Evolutionary conservation across 2,888 invertebrate species (phyloP), one percentile per base, ranked within the genome.

Genomic region (Erannis defoliaria): DNA sequence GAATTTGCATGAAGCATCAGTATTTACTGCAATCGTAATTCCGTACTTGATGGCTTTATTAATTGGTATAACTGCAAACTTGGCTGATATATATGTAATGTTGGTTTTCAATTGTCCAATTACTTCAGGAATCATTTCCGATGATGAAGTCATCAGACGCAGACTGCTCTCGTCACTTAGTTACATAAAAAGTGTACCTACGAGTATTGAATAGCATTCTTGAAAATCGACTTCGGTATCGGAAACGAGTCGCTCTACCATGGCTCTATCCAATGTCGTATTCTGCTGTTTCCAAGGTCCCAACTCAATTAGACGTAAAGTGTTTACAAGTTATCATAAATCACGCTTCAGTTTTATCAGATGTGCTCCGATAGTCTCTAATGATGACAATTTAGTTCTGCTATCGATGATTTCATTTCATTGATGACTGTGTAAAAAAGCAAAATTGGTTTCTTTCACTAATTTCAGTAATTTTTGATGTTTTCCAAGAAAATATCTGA

Each of bases 71-170:
- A 38, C 18, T 38, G 18, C 6, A 21, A 19, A 18, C 16, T 16
- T n/a, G n/a, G n/a, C n/a, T n/a, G n/a, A n/a, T n/a, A n/a, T n/a
- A 14, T 1, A 9, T 8, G 8, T 18, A 10, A 40, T 12, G 14
- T 40, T 43, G 14, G 16, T 26, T 35, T 49, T n/a, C 21, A n/a
- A 33, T 21, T 49, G 43, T 49, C n/a, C 21, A n/a, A 49, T 37
- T 10, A 1, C 31, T 48, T 10, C 31, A 18, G 46, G 31, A 31
- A 48, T 49, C 16, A 31, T 51, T 51, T 40, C 29, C 12, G 19
- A 51, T 42, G 29, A 51, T 51, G 40, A 51, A 40, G 51, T 51
- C 51, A 51, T 51, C 51, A 40, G 9, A 4, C n/a, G 40, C 51
- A 40, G 26, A 29, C 16, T 42, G 10, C 29, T 29, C 23, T 49